Conservation (phyloP, 1,140 invertebrate species). For the Hyles vespertilio region DNA sequence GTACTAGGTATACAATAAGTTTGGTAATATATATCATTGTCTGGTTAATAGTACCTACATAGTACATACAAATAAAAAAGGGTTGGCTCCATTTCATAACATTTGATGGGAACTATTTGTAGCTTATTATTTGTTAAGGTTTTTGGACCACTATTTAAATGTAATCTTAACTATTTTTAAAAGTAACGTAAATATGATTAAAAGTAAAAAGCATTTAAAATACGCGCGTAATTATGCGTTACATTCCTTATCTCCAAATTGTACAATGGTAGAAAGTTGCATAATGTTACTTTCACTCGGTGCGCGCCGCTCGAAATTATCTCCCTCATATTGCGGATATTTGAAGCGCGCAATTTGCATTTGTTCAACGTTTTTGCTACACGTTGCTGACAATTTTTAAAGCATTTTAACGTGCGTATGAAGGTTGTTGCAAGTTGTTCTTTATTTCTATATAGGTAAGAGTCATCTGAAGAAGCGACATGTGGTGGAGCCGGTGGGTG, state of each 20-base stretch:
- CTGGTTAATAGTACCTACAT: too few species aligned
- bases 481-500: conserved; percentile 49
- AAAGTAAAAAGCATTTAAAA: too few species aligned
- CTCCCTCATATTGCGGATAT: conserved; percentile 49
- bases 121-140: too few species aligned
- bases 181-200: too few species aligned
- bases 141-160: too few species aligned
- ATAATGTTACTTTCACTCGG: conserved; percentile 71
- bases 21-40: too few species aligned
- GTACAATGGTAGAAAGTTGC: conserved; percentile 62
- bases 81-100: too few species aligned
- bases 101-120: too few species aligned
- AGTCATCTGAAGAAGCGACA: conserved; percentile 44
- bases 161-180: too few species aligned
- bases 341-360: conserved; percentile 53
- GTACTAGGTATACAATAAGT: too few species aligned
- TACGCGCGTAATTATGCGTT: conserved; percentile 5
- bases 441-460: conserved; percentile 43
- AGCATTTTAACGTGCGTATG: conserved; percentile 4
- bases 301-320: conserved; percentile 39
- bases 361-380: conserved; percentile 41
- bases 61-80: too few species aligned
- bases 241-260: conserved; percentile 17
- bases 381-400: conserved; percentile 28
- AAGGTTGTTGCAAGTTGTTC: conserved; percentile 30